A percentile compares a stretch with the other conserved stretches of the same genome.
phyloP scores from a whole-genome alignment of 2,797 vertebrate genomes.

The Epinephelus coioides region DNA sequence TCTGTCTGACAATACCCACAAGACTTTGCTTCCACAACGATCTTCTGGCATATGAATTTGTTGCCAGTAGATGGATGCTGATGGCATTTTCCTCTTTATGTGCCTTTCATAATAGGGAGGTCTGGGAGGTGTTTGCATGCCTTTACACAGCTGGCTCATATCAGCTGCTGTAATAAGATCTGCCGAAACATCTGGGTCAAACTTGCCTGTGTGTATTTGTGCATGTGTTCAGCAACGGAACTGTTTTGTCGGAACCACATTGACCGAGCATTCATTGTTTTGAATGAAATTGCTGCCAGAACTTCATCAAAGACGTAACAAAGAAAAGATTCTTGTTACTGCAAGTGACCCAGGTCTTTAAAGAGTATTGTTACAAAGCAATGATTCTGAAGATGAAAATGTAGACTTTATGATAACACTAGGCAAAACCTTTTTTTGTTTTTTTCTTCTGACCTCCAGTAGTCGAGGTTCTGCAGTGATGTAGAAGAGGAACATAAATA shows the following conservation, averaged over 20 bases:
- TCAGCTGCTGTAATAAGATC: constrained; percentile 46
- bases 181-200: constrained; percentile 45
- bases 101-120: constrained; percentile 9
- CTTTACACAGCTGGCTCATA: constrained; percentile 42
- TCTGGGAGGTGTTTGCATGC: constrained; percentile 37
- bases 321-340: not conserved
- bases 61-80: not conserved
- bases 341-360: not conserved
- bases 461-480: too few species aligned
- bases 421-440: too few species aligned
- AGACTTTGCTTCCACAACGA: constrained; percentile 1
- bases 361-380: not conserved
- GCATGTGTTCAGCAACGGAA: not conserved
- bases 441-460: too few species aligned
- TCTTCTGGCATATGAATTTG: not conserved
- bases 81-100: constrained; percentile 19
- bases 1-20: not conserved
- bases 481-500: too few species aligned
- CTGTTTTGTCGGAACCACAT: constrained; percentile 10
- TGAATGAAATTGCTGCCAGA: not conserved
- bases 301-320: not conserved
- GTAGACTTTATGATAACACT: too few species aligned
- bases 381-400: too few species aligned
- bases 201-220: constrained; percentile 6
- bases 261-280: constrained; percentile 8